Conservation (phyloP, 2,888 invertebrate species). For the Acheta domesticus region DNA sequence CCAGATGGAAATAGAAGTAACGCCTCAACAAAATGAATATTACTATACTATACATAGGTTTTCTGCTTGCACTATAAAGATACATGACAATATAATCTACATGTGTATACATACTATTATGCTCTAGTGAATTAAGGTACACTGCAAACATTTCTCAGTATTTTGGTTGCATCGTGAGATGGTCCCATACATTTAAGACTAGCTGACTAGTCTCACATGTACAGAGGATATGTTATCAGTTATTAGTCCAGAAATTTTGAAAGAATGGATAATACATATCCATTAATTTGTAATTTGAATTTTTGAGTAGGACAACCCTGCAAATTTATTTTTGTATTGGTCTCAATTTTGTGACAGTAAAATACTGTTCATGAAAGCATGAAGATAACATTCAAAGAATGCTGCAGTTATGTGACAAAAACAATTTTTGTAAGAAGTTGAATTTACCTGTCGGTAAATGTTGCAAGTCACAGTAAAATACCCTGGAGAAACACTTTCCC, state of each 20-base stretch:
- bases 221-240: slow-evolving; percentile 3
- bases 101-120: neutral
- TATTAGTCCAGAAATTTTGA: neutral
- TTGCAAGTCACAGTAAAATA: too few species aligned
- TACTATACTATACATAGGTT: neutral
- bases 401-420: too few species aligned
- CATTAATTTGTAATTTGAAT: too few species aligned
- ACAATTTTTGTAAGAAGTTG: too few species aligned
- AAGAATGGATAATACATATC: neutral
- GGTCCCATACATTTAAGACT: neutral
- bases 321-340: too few species aligned
- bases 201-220: neutral
- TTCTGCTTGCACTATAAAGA: neutral
- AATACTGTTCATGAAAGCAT: too few species aligned
- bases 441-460: too few species aligned
- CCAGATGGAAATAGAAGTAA: neutral
- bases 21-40: neutral
- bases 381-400: too few species aligned
- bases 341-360: too few species aligned
- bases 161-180: neutral
- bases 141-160: neutral
- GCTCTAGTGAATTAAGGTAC: neutral
- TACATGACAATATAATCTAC: neutral
- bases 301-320: too few species aligned
- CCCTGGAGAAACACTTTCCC: too few species aligned